Percentiles rank a stretch among this genome's conserved stretches.
These are phyloP conservation scores for Drosophila tanythrix DNA, from an alignment of 2,888 invertebrate genomes.

Conservation along the genomic window DNA sequence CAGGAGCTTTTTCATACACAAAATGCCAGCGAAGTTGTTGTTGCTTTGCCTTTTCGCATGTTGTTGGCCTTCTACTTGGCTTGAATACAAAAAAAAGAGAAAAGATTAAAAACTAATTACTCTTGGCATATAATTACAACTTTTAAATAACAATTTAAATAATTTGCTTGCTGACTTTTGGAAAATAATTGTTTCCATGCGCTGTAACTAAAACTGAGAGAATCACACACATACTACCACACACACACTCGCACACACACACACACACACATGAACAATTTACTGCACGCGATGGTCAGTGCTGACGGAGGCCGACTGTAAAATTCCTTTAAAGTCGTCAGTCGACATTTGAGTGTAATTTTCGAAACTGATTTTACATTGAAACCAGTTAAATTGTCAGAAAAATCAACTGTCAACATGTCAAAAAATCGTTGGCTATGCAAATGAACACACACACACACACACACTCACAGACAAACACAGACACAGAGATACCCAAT, in stretches of 20 bases:
- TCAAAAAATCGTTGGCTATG: conserved; percentile 82
- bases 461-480: conserved; percentile 10
- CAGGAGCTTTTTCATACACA: conserved; percentile 30
- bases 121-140: conserved; percentile 71
- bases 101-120: conserved; percentile 71
- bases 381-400: conserved; percentile 84
- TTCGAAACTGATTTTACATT: conserved; percentile 84
- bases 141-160: conserved; percentile 77
- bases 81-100: conserved; percentile 1
- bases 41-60: conserved; percentile 11
- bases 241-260: conserved; percentile 1
- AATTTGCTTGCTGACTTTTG: conserved; percentile 75
- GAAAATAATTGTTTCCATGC: conserved; percentile 65
- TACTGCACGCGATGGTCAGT: conserved; percentile 79
- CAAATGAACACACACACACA: conserved; percentile 66
- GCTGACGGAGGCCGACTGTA: conserved; percentile 54
- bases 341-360: conserved; percentile 79
- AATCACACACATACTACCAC: conserved; percentile 6
- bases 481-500: conserved; percentile 10
- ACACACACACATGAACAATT: conserved; percentile 57
- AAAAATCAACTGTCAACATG: conserved; percentile 85
- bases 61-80: conserved; percentile 28
- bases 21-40: conserved; percentile 27
- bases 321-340: conserved; percentile 81
- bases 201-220: conserved; percentile 40